These are phyloP conservation scores for Macaria liturata DNA, from an alignment of 2,888 invertebrate species.

Conservation along the genomic window DNA sequence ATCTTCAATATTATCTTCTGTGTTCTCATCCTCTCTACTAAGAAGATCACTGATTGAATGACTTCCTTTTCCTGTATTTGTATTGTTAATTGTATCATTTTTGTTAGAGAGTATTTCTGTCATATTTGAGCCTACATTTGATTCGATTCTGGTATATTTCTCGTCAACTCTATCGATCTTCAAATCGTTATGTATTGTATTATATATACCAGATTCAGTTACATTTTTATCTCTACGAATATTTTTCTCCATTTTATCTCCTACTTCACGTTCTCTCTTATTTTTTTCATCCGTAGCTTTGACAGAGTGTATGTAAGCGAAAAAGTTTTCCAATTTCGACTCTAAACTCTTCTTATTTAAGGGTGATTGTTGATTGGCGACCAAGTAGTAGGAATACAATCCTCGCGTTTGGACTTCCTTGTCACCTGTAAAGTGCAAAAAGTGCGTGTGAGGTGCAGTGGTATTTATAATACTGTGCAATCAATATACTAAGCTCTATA, in stretches of 20 bases:
- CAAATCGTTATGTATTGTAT: no score
- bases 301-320: conserved; percentile 27
- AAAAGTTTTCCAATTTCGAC: conserved; percentile 27
- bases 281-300: conserved; percentile 13
- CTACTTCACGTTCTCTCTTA: conserved; percentile 2
- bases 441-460: conserved; percentile 19
- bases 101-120: background rate
- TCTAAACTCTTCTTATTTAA: conserved; percentile 22
- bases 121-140: background rate
- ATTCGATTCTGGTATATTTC: background rate
- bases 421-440: conserved; percentile 50
- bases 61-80: background rate
- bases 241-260: background rate
- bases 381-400: conserved; percentile 48
- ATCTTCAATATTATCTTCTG: conserved; percentile 22
- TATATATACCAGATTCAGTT: background rate
- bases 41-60: conserved; percentile 9
- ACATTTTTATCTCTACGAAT: background rate
- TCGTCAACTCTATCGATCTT: background rate
- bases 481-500: background rate
- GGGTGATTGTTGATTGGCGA: conserved; percentile 26
- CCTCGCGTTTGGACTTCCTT: conserved; percentile 39
- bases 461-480: conserved; percentile 6
- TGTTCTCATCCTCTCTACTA: conserved; percentile 3
- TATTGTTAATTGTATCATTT: background rate